Conservation (phyloP, 2,797 vertebrate genomes). For the Ceyx erithaca region DNA sequence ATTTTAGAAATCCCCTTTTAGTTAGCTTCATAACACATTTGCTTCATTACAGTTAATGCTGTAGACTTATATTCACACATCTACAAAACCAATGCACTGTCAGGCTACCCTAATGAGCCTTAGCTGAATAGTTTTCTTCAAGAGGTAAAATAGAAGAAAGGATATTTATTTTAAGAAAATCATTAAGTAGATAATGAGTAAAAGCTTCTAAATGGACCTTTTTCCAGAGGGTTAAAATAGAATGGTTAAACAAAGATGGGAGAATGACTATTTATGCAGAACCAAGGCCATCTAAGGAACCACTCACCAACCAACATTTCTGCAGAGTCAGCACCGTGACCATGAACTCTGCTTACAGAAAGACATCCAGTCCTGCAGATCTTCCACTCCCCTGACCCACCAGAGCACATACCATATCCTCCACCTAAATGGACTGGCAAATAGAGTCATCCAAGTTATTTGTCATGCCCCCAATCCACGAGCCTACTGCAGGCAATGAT, state of each 20-base stretch:
- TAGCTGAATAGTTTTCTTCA: neutral
- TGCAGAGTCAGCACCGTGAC: neutral
- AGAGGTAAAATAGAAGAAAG: slow-evolving; percentile 25
- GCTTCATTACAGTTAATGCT: neutral
- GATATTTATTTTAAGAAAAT: slow-evolving; percentile 1
- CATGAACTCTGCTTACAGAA: neutral
- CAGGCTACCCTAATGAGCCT: neutral
- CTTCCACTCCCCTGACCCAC: neutral
- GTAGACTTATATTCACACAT: neutral
- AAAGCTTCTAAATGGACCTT: slow-evolving; percentile 31
- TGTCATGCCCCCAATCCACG: neutral
- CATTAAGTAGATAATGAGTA: neutral
- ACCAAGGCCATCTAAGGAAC: neutral
- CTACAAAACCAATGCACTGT: slow-evolving; percentile 4
- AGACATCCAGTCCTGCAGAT: neutral
- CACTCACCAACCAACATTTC: neutral
- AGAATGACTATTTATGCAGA: neutral
- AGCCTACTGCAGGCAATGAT: neutral
- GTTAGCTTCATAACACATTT: neutral
- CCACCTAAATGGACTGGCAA: neutral
- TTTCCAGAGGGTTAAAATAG: neutral
- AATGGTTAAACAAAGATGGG: neutral
- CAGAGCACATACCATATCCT: neutral
- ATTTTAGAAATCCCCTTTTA: neutral
- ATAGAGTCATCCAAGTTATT: neutral